Evolutionary conservation across 2,797 vertebrate species (phyloP).

Genomic region (Falco peregrinus): DNA sequence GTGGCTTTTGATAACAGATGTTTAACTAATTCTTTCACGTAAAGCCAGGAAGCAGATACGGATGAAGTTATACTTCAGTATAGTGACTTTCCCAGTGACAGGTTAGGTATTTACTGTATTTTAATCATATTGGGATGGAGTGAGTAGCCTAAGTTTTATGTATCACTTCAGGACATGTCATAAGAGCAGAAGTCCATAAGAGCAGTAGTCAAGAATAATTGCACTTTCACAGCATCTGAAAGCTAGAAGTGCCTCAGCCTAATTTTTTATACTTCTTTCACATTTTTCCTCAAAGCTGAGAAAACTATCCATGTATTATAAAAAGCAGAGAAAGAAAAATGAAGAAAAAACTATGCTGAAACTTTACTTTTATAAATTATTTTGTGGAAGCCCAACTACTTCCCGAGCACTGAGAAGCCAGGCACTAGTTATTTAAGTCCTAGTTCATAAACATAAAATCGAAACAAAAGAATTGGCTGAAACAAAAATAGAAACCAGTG

Average conservation of each 20-base stretch:
- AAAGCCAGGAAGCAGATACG: not conserved
- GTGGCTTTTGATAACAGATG: not conserved
- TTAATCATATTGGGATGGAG: not conserved
- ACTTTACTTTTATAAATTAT: not conserved
- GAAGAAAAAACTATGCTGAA: fast-evolving
- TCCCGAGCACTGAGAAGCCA: not conserved
- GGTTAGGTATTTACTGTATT: not conserved
- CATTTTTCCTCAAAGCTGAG: not conserved
- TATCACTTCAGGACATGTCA: not conserved
- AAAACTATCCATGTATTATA: not conserved
- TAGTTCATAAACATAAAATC: not conserved
- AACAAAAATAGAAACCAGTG: not conserved
- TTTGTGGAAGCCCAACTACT: not conserved
- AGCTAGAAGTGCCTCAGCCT: not conserved
- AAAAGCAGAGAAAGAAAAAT: not conserved
- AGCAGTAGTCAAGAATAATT: not conserved
- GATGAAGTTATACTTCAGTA: not conserved
- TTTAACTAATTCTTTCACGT: not conserved
- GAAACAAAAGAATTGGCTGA: not conserved
- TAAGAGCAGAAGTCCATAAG: not conserved
- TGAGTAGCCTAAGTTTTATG: not conserved
- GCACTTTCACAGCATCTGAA: not conserved
- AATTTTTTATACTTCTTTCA: not conserved
- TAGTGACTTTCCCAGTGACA: not conserved
- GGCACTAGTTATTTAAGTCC: not conserved